Evolutionary conservation across 1,140 invertebrate genomes (phyloP).

Genomic region (Cyrtorhinus lividipennis): DNA sequence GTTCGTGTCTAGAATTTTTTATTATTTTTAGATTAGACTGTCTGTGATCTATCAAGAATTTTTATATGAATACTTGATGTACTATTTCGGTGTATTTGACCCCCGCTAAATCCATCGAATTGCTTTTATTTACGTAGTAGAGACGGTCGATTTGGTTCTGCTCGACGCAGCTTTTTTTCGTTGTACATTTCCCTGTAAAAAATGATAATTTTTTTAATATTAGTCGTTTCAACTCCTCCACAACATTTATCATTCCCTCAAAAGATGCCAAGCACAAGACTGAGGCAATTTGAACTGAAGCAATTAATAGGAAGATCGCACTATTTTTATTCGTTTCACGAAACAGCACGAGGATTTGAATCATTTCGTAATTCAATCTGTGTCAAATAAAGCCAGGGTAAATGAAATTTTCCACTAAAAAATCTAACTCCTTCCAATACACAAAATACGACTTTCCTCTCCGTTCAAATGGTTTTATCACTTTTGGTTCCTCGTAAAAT

Average conservation of each 20-base stretch:
- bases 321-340: conserved; percentile 1
- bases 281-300: conserved; percentile 5
- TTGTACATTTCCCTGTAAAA: too few relatives aligned
- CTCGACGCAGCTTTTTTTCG: too few relatives aligned
- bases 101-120: background rate
- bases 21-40: conserved; percentile 2
- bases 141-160: too few relatives aligned
- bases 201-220: background rate
- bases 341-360: background rate
- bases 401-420: too few relatives aligned
- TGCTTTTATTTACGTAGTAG: background rate
- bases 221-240: background rate
- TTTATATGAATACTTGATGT: background rate
- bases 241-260: background rate
- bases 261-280: conserved; percentile 10
- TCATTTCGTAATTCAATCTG: background rate
- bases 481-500: background rate
- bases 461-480: background rate
- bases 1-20: background rate
- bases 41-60: conserved; percentile 1
- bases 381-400: too few relatives aligned
- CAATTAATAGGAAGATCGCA: background rate
- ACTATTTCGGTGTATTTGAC: background rate
- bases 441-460: background rate
- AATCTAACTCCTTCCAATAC: background rate